These are phyloP conservation scores for Tinea pellionella DNA, from an alignment of 2,888 invertebrate species.

Conservation along the genomic window DNA sequence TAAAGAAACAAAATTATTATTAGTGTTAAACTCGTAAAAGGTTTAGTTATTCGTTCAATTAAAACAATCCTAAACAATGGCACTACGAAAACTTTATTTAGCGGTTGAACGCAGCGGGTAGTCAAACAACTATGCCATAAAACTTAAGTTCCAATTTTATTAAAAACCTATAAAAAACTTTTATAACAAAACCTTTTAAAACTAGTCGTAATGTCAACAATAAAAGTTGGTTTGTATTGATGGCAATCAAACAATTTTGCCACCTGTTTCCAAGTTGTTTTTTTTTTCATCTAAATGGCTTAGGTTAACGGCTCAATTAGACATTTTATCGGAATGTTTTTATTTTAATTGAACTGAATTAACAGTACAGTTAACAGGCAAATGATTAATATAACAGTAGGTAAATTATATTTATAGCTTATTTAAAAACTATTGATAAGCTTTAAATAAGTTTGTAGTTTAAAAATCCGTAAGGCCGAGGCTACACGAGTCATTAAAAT, in stretches of 20 bases:
- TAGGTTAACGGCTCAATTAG: background rate
- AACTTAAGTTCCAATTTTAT: conserved; percentile 3
- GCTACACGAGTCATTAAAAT: too few species aligned
- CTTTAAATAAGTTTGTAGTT: too few species aligned
- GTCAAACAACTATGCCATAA: background rate
- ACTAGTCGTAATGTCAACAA: background rate
- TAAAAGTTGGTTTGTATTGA: conserved; percentile 6
- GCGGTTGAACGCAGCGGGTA: conserved; percentile 1
- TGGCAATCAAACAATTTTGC: conserved; percentile 5
- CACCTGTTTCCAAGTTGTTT: background rate
- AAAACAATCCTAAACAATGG: conserved; percentile 3
- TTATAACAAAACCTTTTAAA: conserved; percentile 3
- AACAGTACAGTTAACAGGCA: background rate
- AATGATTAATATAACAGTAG: background rate
- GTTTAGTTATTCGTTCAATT: background rate
- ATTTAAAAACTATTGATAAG: too few species aligned
- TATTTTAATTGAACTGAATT: background rate
- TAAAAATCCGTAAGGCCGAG: too few species aligned
- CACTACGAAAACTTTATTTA: background rate
- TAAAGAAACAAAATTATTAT: background rate
- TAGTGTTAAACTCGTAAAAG: background rate
- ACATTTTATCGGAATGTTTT: background rate
- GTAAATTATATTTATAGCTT: background rate
- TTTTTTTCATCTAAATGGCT: background rate
- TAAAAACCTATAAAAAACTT: conserved; percentile 3